Evolutionary conservation across 2,113 vertebrate species (phyloP).

Genomic region (Pardalotus punctatus): DNA sequence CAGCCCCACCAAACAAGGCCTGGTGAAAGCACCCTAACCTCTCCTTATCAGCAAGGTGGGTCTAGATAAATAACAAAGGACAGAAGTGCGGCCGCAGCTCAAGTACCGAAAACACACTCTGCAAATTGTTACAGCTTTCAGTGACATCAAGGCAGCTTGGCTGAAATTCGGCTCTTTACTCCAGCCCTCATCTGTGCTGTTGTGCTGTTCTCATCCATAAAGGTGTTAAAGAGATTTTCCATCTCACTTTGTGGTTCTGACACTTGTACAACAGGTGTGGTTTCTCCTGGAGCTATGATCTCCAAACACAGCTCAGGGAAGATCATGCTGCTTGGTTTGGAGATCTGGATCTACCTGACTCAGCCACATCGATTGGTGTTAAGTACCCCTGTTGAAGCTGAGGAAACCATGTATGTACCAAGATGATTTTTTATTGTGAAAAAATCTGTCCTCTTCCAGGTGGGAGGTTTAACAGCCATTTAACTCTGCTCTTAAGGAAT

Average conservation of each 20-base stretch:
- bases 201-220: not conserved
- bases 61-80: not conserved
- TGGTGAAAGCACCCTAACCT: not conserved
- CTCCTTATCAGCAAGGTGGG: not conserved
- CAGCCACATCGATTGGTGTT: accelerated
- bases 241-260: not conserved
- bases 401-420: not conserved
- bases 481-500: not conserved
- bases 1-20: not conserved
- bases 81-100: not conserved
- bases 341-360: not conserved
- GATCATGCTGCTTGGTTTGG: not conserved
- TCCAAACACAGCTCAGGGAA: not conserved
- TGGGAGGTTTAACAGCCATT: not conserved
- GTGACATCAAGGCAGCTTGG: not conserved
- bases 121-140: not conserved
- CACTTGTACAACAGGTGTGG: not conserved
- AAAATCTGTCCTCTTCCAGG: not conserved
- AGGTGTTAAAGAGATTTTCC: slow-evolving; percentile 12
- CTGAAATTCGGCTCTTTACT: not conserved
- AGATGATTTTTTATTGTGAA: not conserved
- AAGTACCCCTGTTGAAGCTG: not conserved
- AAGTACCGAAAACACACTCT: not conserved
- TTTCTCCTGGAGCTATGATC: not conserved
- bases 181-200: not conserved